Evolutionary conservation across 2,113 vertebrate species (phyloP).

Genomic region (Tychaedon coryphoeus): DNA sequence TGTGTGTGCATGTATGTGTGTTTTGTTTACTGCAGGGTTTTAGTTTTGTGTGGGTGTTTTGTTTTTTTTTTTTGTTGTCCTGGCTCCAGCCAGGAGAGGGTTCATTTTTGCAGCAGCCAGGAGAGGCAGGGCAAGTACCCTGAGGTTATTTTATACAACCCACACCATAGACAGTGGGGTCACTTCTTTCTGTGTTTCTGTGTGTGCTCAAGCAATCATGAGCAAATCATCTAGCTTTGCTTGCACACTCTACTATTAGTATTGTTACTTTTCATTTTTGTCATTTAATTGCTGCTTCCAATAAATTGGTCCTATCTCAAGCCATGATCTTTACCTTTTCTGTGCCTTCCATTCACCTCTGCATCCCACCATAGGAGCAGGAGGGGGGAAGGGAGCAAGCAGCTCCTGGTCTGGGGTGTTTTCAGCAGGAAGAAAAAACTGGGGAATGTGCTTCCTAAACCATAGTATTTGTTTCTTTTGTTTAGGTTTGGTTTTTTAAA

Average conservation of each 20-base stretch:
- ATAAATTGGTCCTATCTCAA: background rate
- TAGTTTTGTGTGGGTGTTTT: background rate
- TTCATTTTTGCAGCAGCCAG: background rate
- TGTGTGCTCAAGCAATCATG: background rate
- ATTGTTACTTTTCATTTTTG: fast-evolving
- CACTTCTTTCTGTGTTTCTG: background rate
- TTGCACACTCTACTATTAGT: background rate
- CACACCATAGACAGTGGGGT: background rate
- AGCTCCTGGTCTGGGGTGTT: background rate
- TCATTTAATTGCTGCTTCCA: background rate
- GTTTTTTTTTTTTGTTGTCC: background rate
- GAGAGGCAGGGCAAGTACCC: background rate
- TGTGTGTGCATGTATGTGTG: too few species aligned
- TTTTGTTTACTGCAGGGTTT: fast-evolving
- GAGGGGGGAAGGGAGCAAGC: fast-evolving
- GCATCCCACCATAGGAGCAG: background rate
- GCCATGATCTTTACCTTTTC: background rate
- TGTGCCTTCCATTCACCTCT: background rate
- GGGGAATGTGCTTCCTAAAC: background rate
- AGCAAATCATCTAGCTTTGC: fast-evolving
- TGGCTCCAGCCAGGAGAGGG: background rate
- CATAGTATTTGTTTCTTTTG: background rate
- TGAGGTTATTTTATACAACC: background rate
- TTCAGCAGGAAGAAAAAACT: background rate
- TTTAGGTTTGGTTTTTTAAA: fast-evolving